These are phyloP conservation scores for Aegotheles bennettii DNA, from an alignment of 2,113 vertebrate species.

Conservation along the genomic window DNA sequence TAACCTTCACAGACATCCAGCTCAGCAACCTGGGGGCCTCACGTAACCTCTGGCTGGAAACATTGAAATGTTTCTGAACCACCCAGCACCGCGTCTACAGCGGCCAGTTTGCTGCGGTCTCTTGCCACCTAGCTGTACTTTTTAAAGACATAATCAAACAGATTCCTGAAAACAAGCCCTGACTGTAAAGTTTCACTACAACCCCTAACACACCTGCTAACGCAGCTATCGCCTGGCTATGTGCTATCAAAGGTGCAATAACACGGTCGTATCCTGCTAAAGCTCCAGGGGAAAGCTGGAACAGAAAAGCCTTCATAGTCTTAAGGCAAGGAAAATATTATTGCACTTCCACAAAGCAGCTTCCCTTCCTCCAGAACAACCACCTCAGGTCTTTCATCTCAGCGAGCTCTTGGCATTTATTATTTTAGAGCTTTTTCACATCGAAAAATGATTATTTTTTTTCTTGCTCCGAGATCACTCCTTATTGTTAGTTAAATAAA, in stretches of 20 bases:
- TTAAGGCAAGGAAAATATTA: constrained; percentile 66
- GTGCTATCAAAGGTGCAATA: constrained; percentile 53
- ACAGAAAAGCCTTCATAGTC: constrained; percentile 66
- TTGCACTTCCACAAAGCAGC: constrained; percentile 59
- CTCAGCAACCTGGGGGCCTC: not conserved
- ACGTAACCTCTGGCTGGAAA: not conserved
- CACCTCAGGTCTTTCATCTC: constrained; percentile 57
- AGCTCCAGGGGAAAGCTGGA: constrained; percentile 56
- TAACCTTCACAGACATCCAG: not conserved
- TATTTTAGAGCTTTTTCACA: constrained; percentile 46
- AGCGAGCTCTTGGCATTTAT: constrained; percentile 20
- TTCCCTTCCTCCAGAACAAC: constrained; percentile 52
- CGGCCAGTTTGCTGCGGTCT: not conserved
- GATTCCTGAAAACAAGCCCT: constrained; percentile 47
- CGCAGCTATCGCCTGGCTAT: not conserved
- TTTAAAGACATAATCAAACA: constrained; percentile 11
- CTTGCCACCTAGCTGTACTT: not conserved
- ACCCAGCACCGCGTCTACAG: not conserved
- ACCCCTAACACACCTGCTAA: constrained; percentile 44
- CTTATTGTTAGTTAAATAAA: constrained; percentile 59
- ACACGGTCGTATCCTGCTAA: constrained; percentile 48
- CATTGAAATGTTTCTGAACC: not conserved
- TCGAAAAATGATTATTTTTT: not conserved
- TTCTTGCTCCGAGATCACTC: constrained; percentile 27
- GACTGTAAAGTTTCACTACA: constrained; percentile 9